Base-by-base conservation (phyloP, 2,113 vertebrate genomes). In the Apeltes quadracus region DNA sequence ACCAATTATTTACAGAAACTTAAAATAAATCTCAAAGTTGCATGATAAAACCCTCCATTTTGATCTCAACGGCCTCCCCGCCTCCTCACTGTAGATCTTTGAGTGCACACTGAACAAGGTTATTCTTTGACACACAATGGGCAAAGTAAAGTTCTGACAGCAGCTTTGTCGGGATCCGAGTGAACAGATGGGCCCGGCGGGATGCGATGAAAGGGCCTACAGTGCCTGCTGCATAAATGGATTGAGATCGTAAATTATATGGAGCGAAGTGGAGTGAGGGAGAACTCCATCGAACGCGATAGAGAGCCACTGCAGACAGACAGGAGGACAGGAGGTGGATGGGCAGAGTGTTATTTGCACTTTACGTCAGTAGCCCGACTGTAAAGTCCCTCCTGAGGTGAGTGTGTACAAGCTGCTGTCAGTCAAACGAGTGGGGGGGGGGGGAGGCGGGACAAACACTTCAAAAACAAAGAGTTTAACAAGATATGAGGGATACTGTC, bases 371-470 rank as follows among this genome's bases (percentile, higher is more conserved):
- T 61, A 82, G 57, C 44, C 65, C 56, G 61, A 78, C 56, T 15
- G 54, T 61, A 59, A 63, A 81, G 86, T 73, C 53, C 69, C 57
- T 55, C 34, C 67, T 67, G 63, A 50, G 39, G 82, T 62, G 67
- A 62, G 65, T 41, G 63, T 67, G 61, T n/a, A 44, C 50, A 22
- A 1, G 38, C 68, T 36, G 38, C 57, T 64, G 63, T 59, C 63
- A 50, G 44, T 27, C 48, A 36, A 46, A 72, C 2, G 44, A 69
- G 50, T 66, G 18, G 68, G 46, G 34, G 76, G 18, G 68, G 46
- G 34, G 76, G 29, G 61, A 70, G 65, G 23, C 43, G 53, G 55
- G 55, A 68, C 62, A 43, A 75, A 83, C 61, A 54, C 69, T 56
- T 59, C 46, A n/a, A 78, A 69, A 68, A 56, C 25, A 27, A 7